phyloP scores from a whole-genome alignment of 2,797 vertebrate genomes.

The Schizopygopsis malacanthus region DNA sequence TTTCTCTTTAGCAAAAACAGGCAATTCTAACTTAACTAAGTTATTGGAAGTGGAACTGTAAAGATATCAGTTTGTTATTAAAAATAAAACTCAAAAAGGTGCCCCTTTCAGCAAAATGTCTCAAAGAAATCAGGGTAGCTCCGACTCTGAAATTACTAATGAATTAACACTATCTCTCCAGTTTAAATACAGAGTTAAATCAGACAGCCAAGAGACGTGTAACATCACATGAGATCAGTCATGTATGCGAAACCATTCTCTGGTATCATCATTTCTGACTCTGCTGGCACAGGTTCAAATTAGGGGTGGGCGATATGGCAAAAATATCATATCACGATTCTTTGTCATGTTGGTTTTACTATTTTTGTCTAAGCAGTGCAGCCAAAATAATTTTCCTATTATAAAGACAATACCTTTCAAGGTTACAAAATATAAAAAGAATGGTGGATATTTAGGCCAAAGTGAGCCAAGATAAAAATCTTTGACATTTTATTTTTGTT shows the following conservation, averaged over 20 bases:
- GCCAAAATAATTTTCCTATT: too few species aligned
- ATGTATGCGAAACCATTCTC: conserved; percentile 62
- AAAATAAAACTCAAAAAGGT: background rate
- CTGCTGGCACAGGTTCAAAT: background rate
- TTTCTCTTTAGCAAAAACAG: background rate
- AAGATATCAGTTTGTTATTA: background rate
- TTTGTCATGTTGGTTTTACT: too few species aligned
- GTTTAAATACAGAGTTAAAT: conserved; percentile 48
- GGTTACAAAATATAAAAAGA: too few species aligned
- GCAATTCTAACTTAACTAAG: background rate
- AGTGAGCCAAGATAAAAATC: too few species aligned
- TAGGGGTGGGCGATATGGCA: too few species aligned
- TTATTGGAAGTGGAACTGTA: background rate
- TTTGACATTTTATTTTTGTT: too few species aligned
- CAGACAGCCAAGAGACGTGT: conserved; percentile 66
- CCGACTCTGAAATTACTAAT: background rate
- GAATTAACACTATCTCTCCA: background rate
- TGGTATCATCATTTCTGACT: conserved; percentile 57
- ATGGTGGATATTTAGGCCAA: too few species aligned
- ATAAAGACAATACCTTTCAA: too few species aligned
- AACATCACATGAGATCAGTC: conserved; percentile 66
- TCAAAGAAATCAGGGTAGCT: background rate
- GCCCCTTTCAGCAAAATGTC: background rate
- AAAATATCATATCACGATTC: too few species aligned
- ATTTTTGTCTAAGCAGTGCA: too few species aligned